Conservation (phyloP, 2,797 vertebrate genomes). For the Typhlichthys subterraneus region DNA sequence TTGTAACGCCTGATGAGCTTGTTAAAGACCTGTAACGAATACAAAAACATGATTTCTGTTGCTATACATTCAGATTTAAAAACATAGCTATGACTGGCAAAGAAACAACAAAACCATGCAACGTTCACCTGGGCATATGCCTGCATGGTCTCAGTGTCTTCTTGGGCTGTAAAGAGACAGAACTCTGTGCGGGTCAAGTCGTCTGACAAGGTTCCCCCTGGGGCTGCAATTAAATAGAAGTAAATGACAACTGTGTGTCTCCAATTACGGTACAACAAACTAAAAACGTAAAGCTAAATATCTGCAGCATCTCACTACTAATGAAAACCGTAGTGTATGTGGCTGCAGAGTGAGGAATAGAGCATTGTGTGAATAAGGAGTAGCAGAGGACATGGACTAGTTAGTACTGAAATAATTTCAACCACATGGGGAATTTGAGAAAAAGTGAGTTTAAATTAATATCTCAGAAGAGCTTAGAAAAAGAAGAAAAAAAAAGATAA, state of each 20-base stretch:
- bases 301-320: not conserved
- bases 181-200: slow-evolving; percentile 91
- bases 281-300: not conserved
- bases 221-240: slow-evolving; percentile 70
- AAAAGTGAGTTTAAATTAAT: too few species aligned
- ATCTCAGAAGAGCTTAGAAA: too few species aligned
- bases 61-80: not conserved
- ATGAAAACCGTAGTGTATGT: not conserved
- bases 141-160: slow-evolving; percentile 93
- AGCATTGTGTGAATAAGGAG: too few species aligned
- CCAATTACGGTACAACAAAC: not conserved
- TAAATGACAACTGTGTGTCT: not conserved
- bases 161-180: slow-evolving; percentile 90
- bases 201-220: slow-evolving; percentile 88
- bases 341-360: too few species aligned
- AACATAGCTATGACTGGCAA: not conserved
- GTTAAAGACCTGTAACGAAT: slow-evolving; percentile 86
- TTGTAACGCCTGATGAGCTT: slow-evolving; percentile 94
- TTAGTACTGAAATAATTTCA: too few species aligned
- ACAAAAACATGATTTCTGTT: not conserved
- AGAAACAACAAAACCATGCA: too few species aligned
- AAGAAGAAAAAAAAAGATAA: too few species aligned
- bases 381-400: too few species aligned
- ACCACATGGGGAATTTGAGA: too few species aligned
- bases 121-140: slow-evolving; percentile 84